Conservation (phyloP, 1,140 invertebrate species). For the Hestina assimilis region DNA sequence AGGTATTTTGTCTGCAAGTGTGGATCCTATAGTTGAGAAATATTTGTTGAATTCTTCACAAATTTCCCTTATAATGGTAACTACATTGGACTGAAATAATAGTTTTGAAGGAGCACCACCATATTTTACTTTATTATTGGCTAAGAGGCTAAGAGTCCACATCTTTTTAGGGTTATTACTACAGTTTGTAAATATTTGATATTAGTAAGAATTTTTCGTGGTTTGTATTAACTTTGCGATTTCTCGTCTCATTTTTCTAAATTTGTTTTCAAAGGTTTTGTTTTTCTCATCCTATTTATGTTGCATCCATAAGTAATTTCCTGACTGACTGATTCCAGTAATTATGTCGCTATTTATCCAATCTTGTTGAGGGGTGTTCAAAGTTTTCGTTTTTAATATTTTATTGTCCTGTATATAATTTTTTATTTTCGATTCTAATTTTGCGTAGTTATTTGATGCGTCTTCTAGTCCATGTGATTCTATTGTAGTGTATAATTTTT, state of each 20-base stretch:
- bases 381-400: neutral
- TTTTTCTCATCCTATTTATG: neutral
- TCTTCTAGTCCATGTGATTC: neutral
- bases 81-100: neutral
- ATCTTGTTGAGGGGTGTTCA: constrained; percentile 2
- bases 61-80: neutral
- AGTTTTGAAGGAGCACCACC: constrained; percentile 1
- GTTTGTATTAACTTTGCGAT: constrained; percentile 3
- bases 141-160: neutral
- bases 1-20: neutral
- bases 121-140: neutral
- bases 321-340: neutral
- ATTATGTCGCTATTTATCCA: constrained; percentile 9
- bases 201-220: constrained; percentile 8
- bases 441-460: neutral
- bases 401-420: neutral
- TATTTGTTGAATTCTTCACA: neutral
- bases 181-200: constrained; percentile 1
- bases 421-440: neutral
- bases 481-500: neutral
- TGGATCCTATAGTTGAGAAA: neutral
- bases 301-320: constrained; percentile 5
- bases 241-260: neutral
- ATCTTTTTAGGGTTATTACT: neutral
- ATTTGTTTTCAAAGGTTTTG: neutral